A percentile compares a stretch with the other conserved stretches of the same genome.
Conservation (phyloP, 2,888 invertebrate species). For the Spicauda simplicius region DNA sequence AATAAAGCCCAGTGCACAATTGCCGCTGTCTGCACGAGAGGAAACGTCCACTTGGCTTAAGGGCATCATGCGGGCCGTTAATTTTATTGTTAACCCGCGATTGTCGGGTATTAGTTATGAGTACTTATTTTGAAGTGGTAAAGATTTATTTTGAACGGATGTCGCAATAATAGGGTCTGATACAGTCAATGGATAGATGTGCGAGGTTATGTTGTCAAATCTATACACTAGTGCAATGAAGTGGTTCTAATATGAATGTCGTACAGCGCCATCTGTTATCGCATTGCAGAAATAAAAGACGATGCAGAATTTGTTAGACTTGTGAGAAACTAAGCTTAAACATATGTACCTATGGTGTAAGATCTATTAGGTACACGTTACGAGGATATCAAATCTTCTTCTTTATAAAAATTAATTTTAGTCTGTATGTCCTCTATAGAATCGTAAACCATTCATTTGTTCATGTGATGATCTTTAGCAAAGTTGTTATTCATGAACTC, state of each 20-base stretch:
- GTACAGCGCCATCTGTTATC: neutral
- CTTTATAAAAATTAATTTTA: no score
- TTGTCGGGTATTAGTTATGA: slow-evolving; percentile 30
- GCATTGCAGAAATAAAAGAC: no score
- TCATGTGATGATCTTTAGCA: no score
- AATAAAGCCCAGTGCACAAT: slow-evolving; percentile 63
- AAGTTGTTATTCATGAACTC: no score
- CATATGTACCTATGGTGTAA: no score
- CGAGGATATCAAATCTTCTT: no score
- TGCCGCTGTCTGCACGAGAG: slow-evolving; percentile 62
- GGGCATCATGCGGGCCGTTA: slow-evolving; percentile 62
- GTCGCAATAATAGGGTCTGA: slow-evolving; percentile 22
- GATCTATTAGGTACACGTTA: no score
- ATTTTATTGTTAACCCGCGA: slow-evolving; percentile 51
- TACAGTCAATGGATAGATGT: neutral
- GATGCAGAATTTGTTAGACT: no score
- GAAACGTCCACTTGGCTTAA: slow-evolving; percentile 65
- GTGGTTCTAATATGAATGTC: neutral
- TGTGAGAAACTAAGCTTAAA: no score
- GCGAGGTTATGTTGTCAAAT: slow-evolving; percentile 9
- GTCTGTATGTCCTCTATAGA: no score
- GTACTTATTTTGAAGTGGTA: slow-evolving; percentile 34
- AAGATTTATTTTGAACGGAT: slow-evolving; percentile 36
- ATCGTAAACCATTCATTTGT: no score
- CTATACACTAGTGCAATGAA: neutral